A percentile compares a stretch with the other conserved stretches of the same genome.
Evolutionary conservation across 2,797 vertebrate species (phyloP).

Genomic region (Darevskia nairensis): DNA sequence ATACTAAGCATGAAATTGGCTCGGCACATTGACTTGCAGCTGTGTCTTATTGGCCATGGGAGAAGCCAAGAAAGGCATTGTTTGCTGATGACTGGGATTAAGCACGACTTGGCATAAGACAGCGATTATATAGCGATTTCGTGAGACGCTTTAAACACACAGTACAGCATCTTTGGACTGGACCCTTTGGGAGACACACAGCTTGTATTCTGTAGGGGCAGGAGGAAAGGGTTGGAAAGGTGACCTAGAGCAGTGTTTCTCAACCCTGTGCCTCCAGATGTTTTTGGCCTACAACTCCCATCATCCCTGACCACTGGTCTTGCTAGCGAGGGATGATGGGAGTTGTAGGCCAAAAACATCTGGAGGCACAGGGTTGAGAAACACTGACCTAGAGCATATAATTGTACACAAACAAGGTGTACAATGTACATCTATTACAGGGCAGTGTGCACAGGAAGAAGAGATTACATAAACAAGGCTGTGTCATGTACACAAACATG

Average conservation of each 20-base stretch:
- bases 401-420: background rate
- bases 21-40: conserved; percentile 13
- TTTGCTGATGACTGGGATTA: background rate
- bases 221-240: background rate
- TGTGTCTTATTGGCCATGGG: background rate
- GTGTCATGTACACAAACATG: background rate
- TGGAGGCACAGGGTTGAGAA: too few relatives aligned
- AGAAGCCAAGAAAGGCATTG: background rate
- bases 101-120: conserved; percentile 20
- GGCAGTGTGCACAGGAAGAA: background rate
- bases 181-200: background rate
- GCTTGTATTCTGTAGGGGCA: background rate
- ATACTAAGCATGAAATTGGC: conserved; percentile 33
- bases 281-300: too few relatives aligned
- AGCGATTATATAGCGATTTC: conserved; percentile 1
- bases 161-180: background rate
- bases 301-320: too few relatives aligned
- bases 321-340: too few relatives aligned
- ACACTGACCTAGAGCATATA: background rate
- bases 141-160: background rate
- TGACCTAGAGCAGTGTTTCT: background rate
- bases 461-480: background rate
- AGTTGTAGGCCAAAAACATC: too few relatives aligned
- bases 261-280: too few relatives aligned
- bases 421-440: background rate